Base-by-base conservation (phyloP, 2,113 vertebrate species). In the Uria aalge region DNA sequence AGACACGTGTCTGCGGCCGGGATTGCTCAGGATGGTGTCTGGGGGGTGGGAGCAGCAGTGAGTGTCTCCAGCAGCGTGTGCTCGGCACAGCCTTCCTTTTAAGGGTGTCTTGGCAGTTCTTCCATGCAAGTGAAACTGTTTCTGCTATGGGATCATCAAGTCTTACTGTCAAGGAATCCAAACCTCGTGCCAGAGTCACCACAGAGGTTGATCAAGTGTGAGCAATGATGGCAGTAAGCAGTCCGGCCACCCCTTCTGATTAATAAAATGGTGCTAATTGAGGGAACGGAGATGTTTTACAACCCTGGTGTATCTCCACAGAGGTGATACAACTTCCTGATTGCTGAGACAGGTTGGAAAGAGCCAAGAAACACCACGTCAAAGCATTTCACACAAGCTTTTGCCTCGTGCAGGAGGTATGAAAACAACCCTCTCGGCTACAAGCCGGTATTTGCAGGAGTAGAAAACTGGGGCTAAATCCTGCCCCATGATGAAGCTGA, bases 161-260 rank as follows among this genome's bases (percentile, higher is more conserved):
- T 36, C 60, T 96, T 88, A 83, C 96, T 93, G 75, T 88, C 95
- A 87, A 97, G 92, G 86, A 98, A 97, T 97, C 86, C 94, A 93
- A 96, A 91, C 73, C 45, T 94, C 6, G 0, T 95, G 92, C 96
- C 97, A 96, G 95, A 97, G 95, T 92, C 34, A 8, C 80, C 47
- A 26, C 72, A 43, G 47, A 89, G 83, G 57, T 84, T 43, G 62
- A 63, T 93, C 66, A 82, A 62, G 90, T 30, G 6, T 79, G 78
- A 97, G 75, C 90, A 67, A 41, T 26, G 45, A 80, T 74, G 75
- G 60, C 72, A 96, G 11, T 56, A 57, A 74, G 43, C 30, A 5
- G 68, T 9, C 27, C 0, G 0, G 43, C 47, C 38, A 34, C 21
- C 22, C 11, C 30, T 80, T 75, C 45, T 40, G 57, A 56, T 71